Evolutionary conservation across 2,113 vertebrate genomes (phyloP).

Genomic region (Pardalotus punctatus): DNA sequence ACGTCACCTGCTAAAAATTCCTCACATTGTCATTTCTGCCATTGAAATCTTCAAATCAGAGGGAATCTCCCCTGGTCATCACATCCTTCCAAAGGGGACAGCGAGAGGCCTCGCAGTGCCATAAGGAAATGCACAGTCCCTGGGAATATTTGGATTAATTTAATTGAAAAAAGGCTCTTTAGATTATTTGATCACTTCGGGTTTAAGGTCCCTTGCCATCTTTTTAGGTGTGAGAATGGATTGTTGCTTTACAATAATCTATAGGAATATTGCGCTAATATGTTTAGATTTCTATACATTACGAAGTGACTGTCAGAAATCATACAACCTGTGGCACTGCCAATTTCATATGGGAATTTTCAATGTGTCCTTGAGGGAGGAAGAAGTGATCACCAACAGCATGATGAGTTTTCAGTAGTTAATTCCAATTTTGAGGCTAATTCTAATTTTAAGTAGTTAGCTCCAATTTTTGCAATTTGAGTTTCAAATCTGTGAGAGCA

Average conservation of each 20-base stretch:
- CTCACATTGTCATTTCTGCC: background rate
- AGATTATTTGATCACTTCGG: background rate
- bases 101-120: too few relatives aligned
- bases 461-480: background rate
- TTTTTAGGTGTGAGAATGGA: background rate
- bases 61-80: background rate
- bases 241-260: background rate
- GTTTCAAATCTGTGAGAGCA: rapidly evolving
- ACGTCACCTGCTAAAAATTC: background rate
- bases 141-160: background rate
- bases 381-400: background rate
- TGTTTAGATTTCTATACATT: background rate
- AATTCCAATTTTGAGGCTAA: background rate
- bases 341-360: background rate
- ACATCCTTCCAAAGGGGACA: background rate
- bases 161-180: background rate
- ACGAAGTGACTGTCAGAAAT: background rate
- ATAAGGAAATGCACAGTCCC: background rate
- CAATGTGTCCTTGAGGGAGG: background rate
- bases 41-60: background rate
- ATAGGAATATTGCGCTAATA: background rate
- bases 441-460: background rate
- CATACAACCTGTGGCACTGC: too few relatives aligned
- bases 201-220: background rate
- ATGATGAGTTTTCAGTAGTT: background rate